A percentile compares a stretch with the other conserved stretches of the same genome.
phyloP scores from a whole-genome alignment of 2,888 invertebrate genomes.

The Entomobrya proxima region DNA sequence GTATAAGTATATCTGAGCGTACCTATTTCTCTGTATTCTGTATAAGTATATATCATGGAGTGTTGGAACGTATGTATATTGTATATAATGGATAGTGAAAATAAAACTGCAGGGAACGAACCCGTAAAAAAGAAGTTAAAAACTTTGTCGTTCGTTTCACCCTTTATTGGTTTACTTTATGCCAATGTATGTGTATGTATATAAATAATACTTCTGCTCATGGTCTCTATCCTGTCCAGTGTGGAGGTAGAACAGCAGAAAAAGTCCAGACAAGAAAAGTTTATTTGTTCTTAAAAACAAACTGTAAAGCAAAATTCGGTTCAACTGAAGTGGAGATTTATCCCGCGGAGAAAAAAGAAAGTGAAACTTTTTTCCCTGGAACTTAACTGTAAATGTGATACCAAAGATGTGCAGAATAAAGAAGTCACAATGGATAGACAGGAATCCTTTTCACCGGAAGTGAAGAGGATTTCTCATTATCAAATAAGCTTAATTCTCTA shows the following conservation, averaged over 20 bases:
- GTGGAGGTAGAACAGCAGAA: background rate
- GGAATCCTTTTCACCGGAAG: conserved; percentile 1
- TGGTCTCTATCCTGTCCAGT: background rate
- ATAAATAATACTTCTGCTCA: conserved; percentile 7
- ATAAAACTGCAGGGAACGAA: conserved; percentile 39
- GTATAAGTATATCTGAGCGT: background rate
- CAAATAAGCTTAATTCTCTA: conserved; percentile 14
- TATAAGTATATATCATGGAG: too few relatives aligned
- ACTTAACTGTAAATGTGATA: conserved; percentile 18
- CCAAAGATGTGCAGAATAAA: background rate
- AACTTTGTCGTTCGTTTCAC: conserved; percentile 11
- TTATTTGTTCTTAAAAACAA: background rate
- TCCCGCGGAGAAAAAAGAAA: background rate
- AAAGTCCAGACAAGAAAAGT: background rate
- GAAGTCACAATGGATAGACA: background rate
- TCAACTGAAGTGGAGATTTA: conserved; percentile 1
- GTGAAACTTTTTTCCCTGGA: conserved; percentile 1
- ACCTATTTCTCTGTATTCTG: background rate
- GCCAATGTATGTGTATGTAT: background rate
- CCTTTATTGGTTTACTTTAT: background rate
- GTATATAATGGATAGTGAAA: conserved; percentile 14
- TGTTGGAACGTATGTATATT: too few relatives aligned
- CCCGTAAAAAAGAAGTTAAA: conserved; percentile 37
- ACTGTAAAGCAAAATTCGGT: background rate
- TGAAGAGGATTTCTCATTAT: conserved; percentile 27